phyloP scores from a whole-genome alignment of 2,888 invertebrate genomes.

The Trachelus stipa region DNA sequence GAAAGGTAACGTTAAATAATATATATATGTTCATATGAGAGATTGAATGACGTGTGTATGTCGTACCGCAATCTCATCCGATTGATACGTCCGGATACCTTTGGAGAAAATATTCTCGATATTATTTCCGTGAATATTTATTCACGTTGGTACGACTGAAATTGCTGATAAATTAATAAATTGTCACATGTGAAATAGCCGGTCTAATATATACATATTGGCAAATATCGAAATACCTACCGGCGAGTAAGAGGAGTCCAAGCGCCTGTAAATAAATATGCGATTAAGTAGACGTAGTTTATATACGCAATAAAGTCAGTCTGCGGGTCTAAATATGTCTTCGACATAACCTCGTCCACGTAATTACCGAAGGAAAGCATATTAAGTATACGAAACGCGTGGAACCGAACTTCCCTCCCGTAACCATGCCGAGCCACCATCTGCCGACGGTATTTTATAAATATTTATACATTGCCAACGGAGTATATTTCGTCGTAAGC shows the following conservation, averaged over 20 bases:
- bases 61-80: neutral
- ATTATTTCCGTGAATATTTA: too few species aligned
- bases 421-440: slow-evolving; percentile 39
- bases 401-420: slow-evolving; percentile 2
- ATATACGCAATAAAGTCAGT: slow-evolving; percentile 6
- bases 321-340: neutral
- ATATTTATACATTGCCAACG: slow-evolving; percentile 48
- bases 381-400: slow-evolving; percentile 11
- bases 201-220: too few species aligned
- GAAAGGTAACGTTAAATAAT: neutral
- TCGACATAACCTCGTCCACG: slow-evolving; percentile 10
- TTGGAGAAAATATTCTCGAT: too few species aligned
- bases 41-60: neutral
- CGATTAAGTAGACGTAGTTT: neutral
- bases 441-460: slow-evolving; percentile 58
- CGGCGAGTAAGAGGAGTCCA: neutral
- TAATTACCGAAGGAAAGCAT: slow-evolving; percentile 7
- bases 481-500: slow-evolving; percentile 51
- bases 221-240: neutral
- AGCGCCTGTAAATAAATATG: neutral
- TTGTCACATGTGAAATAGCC: too few species aligned
- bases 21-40: neutral
- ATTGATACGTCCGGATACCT: neutral
- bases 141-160: too few species aligned
- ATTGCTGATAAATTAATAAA: too few species aligned